Evolutionary conservation across 2,113 vertebrate species (phyloP).

Genomic region (Oreochromis tanganicae): DNA sequence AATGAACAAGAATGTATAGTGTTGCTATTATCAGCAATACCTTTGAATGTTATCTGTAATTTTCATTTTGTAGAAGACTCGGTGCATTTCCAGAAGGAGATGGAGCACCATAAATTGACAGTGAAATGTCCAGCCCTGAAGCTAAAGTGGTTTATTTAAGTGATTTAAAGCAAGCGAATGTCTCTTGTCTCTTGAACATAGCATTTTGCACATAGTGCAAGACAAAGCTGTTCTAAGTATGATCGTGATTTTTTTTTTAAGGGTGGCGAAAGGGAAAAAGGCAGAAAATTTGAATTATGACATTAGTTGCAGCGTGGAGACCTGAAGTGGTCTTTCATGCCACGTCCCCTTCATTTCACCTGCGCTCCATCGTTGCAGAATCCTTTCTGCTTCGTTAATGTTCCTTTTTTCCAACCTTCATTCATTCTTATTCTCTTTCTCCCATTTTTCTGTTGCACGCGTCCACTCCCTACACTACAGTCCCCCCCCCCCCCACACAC

Average conservation of each 20-base stretch:
- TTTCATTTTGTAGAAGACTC: not conserved
- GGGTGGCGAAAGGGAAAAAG: not conserved
- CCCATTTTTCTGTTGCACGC: not conserved
- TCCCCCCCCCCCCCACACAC: not conserved
- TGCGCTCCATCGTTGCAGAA: not conserved
- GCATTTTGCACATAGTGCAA: not conserved
- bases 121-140: not conserved
- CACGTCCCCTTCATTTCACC: slow-evolving; percentile 4
- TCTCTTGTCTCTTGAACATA: not conserved
- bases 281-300: not conserved
- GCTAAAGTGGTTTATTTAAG: slow-evolving; percentile 16
- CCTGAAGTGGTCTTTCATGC: not conserved
- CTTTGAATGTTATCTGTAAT: not conserved
- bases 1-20: not conserved
- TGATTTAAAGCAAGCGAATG: not conserved
- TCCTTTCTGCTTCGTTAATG: slow-evolving; percentile 26
- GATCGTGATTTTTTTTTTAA: not conserved
- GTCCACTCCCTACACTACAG: not conserved
- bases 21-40: not conserved
- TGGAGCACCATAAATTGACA: not conserved
- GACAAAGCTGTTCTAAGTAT: not conserved
- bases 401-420: not conserved
- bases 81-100: not conserved
- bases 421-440: slow-evolving; percentile 1
- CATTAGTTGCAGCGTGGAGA: not conserved